These are phyloP conservation scores for Cisticola juncidis DNA, from an alignment of 2,113 vertebrate genomes.

Conservation along the genomic window DNA sequence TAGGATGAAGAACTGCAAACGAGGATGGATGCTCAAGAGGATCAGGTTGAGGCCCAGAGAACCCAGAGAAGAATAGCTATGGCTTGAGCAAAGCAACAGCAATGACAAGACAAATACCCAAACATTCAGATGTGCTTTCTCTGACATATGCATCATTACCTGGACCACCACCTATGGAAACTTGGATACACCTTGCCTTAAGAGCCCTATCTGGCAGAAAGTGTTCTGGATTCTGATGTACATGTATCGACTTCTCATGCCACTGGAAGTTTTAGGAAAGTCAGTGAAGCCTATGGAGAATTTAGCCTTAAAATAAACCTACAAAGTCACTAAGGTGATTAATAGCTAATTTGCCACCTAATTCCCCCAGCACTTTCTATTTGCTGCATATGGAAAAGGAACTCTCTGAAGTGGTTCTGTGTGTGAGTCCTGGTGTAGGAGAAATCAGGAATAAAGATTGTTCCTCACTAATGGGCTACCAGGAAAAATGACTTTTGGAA, in stretches of 20 bases:
- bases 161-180: neutral
- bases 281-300: neutral
- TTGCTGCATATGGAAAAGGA: neutral
- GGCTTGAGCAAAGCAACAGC: neutral
- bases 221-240: neutral
- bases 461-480: neutral
- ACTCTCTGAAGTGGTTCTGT: neutral
- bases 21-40: neutral
- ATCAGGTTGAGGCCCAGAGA: neutral
- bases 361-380: neutral
- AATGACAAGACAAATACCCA: neutral
- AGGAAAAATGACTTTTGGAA: neutral
- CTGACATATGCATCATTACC: neutral
- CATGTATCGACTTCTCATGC: fast-evolving
- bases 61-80: neutral
- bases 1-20: too few species aligned
- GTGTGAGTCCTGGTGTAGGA: neutral
- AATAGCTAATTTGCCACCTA: neutral
- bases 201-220: neutral
- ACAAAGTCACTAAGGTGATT: neutral
- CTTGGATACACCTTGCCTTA: neutral
- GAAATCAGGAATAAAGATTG: neutral
- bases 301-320: neutral
- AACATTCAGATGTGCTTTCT: neutral
- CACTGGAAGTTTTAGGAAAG: neutral